Evolutionary conservation across 1,140 invertebrate species (phyloP), one percentile per base, ranked within the genome.

Genomic region (Eufriesea mexicana): DNA sequence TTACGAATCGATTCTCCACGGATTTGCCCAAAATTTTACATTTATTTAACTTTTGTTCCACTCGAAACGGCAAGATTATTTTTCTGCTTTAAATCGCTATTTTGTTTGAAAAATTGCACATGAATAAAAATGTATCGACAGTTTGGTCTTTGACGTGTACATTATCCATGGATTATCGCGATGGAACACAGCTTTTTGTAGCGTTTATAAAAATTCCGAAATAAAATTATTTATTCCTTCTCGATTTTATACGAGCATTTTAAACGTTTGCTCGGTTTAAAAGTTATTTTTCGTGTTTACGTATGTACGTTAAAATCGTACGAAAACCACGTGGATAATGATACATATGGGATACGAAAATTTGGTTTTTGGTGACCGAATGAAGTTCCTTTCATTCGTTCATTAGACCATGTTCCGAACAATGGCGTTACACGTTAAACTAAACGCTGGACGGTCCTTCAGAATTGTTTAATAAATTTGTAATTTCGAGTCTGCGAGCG

Each of bases 381-480:
- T 9, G 12, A 2, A 1, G 1, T 20, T 18, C 23, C 6, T 57
- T 74, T 59, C 14, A 20, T 74, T 59, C 14, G 20, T 59, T 73
- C 35, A 45, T 59, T 59, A 45, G 9, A 23, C 59, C 16, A 10
- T 28, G 28, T 5, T n/a, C 14, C 5, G n/a, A 45, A 59, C 55
- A 73, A 73, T 68, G n/a, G 51, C 7, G 71, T 73, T 55, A 45
- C 54, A 16, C 18, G 47, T 51, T 35, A 45, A 51, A 64, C 20
- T 35, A 35, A 61, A 76, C 35, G 25, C 20, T 20, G 12, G 25
- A 14, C 25, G 10, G n/a, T n/a, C 74, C 14, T 42, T 64, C 35
- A 49, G 14, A 51, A 64, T 64, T 64, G 74, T 76, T 64, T 51
- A 49, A 76, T 64, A 64, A 51, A 51, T 76, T 76, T 76, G 64